Evolutionary conservation across 1,140 invertebrate species (phyloP), one percentile per base, ranked within the genome.

Genomic region (Ganaspis sp.): DNA sequence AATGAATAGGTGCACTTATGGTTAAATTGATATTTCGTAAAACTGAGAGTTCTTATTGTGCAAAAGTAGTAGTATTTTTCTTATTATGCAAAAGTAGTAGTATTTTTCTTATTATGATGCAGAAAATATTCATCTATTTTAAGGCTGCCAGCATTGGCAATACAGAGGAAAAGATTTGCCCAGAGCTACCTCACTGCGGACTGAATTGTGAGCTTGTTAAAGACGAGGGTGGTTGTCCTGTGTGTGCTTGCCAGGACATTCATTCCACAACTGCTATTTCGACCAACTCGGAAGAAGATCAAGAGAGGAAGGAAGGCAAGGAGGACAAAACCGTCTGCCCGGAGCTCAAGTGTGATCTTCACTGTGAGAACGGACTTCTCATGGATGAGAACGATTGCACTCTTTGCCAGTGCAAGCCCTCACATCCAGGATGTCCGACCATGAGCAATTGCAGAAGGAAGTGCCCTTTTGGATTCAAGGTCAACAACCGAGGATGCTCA

Each of bases 311-410:
- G 49, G 80, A 78, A 70, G 77, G 78, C 34, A 73, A 69, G 15
- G 8, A 9, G 26, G 72, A 70, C 9, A 84, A 85, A 58, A 84
- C 71, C n/a, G 54, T 85, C 21, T 90, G 88, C 72, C 87, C 88
- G 15, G 81, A 85, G 17, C 79, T 90, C 0, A 84, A 86, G 49
- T 90, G 89, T 74, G 83, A 87, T 45, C 82, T 88, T 12, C 85
- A 89, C 77, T 90, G 88, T 78, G 87, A 87, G 15, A 79, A 72
- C 0, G 88, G 88, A 1, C 75, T 89, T 38, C 73, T 87, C 1
- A 85, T 86, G 84, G 90, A 91, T 54, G 85, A 87, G 37, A 89
- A 88, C 45, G 87, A 86, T 53, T 91, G 90, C 74, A 86, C 83
- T 11, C 73, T 90, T 0, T 90, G 89, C 78, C 81, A 88, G 70